Percentiles rank a stretch among this genome's conserved stretches.
These are phyloP conservation scores for Scaptomyza tumidula DNA, from an alignment of 2,888 invertebrate genomes.

Conservation along the genomic window DNA sequence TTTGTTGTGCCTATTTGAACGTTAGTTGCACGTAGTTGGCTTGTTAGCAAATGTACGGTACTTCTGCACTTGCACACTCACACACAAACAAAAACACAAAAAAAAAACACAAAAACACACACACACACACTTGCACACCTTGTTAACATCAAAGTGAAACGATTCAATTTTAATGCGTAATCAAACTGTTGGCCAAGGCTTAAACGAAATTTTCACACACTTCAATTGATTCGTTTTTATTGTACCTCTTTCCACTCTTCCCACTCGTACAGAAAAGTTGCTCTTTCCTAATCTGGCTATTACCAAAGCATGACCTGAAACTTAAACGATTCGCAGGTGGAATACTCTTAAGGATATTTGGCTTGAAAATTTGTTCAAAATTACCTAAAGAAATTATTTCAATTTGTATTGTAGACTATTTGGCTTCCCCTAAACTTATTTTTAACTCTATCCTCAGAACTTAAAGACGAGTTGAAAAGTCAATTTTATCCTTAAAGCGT, in stretches of 20 bases:
- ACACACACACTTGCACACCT: neutral
- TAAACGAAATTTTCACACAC: conserved; percentile 11
- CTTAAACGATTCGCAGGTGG: neutral
- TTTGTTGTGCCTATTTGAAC: conserved; percentile 68
- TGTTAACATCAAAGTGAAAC: conserved; percentile 39
- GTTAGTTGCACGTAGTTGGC: conserved; percentile 73
- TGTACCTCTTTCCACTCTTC: neutral
- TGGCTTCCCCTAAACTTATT: too few relatives aligned
- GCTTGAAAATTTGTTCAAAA: neutral
- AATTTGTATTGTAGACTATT: too few relatives aligned
- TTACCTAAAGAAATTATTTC: too few relatives aligned
- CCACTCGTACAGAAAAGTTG: neutral
- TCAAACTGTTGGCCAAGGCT: conserved; percentile 26
- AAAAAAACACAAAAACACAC: conserved; percentile 3
- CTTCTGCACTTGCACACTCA: conserved; percentile 52
- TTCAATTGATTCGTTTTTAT: conserved; percentile 15
- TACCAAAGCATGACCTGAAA: neutral
- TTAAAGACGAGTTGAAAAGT: neutral
- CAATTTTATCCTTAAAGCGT: neutral
- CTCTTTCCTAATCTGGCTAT: neutral
- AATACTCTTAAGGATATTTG: neutral
- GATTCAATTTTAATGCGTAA: conserved; percentile 46
- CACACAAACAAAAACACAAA: conserved; percentile 20
- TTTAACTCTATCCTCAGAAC: neutral
- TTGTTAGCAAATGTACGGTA: conserved; percentile 77